Evolutionary conservation across 1,140 invertebrate species (phyloP).

Genomic region (Magallana gigas): DNA sequence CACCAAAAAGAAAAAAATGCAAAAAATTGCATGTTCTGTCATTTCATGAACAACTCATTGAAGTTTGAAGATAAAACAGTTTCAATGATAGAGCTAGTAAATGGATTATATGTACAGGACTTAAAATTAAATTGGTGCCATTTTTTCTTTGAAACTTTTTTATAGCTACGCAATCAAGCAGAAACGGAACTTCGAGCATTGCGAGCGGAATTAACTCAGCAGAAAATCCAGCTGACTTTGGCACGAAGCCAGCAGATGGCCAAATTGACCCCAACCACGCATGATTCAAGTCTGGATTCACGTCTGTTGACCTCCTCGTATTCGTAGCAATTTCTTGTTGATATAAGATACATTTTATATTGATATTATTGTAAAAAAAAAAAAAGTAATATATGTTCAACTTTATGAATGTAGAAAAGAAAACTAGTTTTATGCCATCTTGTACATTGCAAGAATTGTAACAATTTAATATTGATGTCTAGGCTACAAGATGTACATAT

Average conservation of each 20-base stretch:
- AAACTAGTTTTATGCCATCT: neutral
- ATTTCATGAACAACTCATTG: neutral
- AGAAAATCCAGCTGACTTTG: slow-evolving; percentile 80
- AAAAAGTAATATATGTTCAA: neutral
- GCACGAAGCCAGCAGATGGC: slow-evolving; percentile 74
- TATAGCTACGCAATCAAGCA: slow-evolving; percentile 81
- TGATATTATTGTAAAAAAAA: slow-evolving; percentile 26
- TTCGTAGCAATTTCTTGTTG: slow-evolving; percentile 21
- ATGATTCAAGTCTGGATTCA: slow-evolving; percentile 10
- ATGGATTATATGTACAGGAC: neutral
- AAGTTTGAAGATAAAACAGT: too few relatives aligned
- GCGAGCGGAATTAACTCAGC: slow-evolving; percentile 80
- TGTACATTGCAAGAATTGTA: neutral
- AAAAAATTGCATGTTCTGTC: neutral
- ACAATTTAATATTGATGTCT: too few relatives aligned
- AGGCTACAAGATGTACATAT: too few relatives aligned
- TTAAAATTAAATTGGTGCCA: neutral
- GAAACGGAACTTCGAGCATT: slow-evolving; percentile 80
- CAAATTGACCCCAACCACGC: slow-evolving; percentile 52
- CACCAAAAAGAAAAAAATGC: neutral
- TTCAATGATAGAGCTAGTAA: neutral
- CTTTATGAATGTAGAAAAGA: neutral
- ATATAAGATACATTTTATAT: neutral
- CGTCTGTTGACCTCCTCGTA: neutral
- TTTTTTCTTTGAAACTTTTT: slow-evolving; percentile 51